Evolutionary conservation across 2,888 invertebrate species (phyloP), one percentile per base, ranked within the genome.

Genomic region (Criorhina ranunculi): DNA sequence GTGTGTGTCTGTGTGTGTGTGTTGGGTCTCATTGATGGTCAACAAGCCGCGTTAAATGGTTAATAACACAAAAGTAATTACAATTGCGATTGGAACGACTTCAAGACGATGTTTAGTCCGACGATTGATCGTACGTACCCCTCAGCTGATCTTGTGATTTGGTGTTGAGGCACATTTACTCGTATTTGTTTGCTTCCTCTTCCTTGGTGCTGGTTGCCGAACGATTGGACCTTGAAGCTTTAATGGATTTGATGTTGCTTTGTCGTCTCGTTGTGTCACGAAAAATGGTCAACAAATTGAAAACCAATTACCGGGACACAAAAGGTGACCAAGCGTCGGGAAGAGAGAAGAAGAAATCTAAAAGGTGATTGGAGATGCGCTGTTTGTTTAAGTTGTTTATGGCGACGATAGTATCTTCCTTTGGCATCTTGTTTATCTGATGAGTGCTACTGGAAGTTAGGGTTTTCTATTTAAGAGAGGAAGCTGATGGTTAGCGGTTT

Each of bases 31-130:
- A 70, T 67, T 79, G 83, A 83, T 78, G 78, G 73, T 78, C 78
- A 82, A 77, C 82, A 82, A 82, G 77, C 72, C 73, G 51, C 57
- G 83, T 69, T 83, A 83, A 83, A 83, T 83, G 83, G 78, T 83
- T 83, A 75, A 75, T 67, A 83, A 83, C 37, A 83, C 78, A 79
- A 62, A 59, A 76, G 69, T 64, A 78, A 83, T 83, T 83, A 73
- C 73, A 78, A 78, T 73, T 73, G 49, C 78, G 53, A 67, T 62
- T 80, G 62, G 78, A 83, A 60, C 37, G 67, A 31, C 53, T 72
- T 55, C 33, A 66, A 67, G n/a, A 42, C 29, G 37, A 37, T 57
- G 49, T 31, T 24, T 29, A 51, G 51, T 31, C 40, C 33, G 51
- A 19, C 51, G 17, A 59, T 24, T 40, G 72, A 66, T 66, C 51